Evolutionary conservation across 1,140 invertebrate species (phyloP).

Genomic region (Caerostris extrusa): DNA sequence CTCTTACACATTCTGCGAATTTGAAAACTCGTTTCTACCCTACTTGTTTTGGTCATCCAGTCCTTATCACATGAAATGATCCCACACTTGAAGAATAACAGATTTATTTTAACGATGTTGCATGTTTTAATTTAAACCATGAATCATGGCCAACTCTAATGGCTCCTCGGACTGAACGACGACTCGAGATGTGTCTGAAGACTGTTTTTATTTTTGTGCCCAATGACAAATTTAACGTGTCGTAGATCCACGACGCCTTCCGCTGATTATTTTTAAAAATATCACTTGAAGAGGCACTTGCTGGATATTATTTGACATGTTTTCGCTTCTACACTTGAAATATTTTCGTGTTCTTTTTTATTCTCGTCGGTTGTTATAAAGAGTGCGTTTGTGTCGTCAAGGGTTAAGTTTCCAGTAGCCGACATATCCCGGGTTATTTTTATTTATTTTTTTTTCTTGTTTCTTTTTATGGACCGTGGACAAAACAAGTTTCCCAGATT

Average conservation of each 20-base stretch:
- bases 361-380: neutral
- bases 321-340: slow-evolving; percentile 15
- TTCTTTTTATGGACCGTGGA: no score
- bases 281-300: neutral
- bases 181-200: neutral
- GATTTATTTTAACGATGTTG: neutral
- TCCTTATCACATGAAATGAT: neutral
- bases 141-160: neutral
- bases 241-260: neutral
- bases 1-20: neutral
- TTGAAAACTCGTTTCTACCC: neutral
- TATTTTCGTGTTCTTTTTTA: neutral
- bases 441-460: no score
- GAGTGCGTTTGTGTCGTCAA: neutral
- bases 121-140: neutral
- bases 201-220: slow-evolving; percentile 2
- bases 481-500: no score
- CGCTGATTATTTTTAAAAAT: neutral
- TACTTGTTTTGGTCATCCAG: neutral
- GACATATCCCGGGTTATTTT: neutral
- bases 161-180: neutral
- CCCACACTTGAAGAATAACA: neutral
- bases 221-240: slow-evolving; percentile 24
- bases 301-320: neutral
- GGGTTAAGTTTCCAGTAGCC: slow-evolving; percentile 7